These are phyloP conservation scores for Onychomys arenicola DNA, from an alignment of 2,797 vertebrate genomes.

Conservation along the genomic window DNA sequence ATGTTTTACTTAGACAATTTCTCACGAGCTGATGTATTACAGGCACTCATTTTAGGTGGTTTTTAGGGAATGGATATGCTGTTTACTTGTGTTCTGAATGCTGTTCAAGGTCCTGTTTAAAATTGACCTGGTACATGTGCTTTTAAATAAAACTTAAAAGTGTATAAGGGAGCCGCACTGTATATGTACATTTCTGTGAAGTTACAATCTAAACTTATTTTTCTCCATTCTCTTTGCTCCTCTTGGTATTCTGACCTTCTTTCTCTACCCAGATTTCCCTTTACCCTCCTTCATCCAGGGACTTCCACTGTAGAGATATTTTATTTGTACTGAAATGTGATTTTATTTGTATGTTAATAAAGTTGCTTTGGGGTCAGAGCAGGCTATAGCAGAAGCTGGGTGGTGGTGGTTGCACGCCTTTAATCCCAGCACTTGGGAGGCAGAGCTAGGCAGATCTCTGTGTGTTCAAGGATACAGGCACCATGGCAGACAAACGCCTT, in stretches of 20 bases:
- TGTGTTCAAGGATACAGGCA: too few species aligned
- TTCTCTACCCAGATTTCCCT: background rate
- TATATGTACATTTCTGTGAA: background rate
- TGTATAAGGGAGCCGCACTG: background rate
- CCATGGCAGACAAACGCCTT: too few species aligned
- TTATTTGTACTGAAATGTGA: too few species aligned
- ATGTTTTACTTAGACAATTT: background rate
- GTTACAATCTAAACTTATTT: background rate
- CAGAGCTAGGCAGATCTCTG: too few species aligned
- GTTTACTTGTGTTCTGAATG: background rate
- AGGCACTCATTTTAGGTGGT: background rate
- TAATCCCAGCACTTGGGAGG: too few species aligned
- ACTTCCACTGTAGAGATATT: too few species aligned
- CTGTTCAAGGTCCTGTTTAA: background rate
- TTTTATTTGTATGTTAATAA: too few species aligned
- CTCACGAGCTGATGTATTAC: background rate
- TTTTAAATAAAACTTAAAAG: background rate
- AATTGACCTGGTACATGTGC: background rate
- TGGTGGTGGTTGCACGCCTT: too few species aligned
- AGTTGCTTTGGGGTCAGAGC: too few species aligned
- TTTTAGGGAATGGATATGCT: background rate
- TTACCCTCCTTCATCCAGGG: background rate
- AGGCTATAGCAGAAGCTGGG: too few species aligned
- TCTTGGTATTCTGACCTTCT: background rate
- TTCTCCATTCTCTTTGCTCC: background rate